A percentile compares a stretch with the other conserved stretches of the same genome.
Evolutionary conservation across 1,140 invertebrate species (phyloP).

Genomic region (Calosoma granatense): DNA sequence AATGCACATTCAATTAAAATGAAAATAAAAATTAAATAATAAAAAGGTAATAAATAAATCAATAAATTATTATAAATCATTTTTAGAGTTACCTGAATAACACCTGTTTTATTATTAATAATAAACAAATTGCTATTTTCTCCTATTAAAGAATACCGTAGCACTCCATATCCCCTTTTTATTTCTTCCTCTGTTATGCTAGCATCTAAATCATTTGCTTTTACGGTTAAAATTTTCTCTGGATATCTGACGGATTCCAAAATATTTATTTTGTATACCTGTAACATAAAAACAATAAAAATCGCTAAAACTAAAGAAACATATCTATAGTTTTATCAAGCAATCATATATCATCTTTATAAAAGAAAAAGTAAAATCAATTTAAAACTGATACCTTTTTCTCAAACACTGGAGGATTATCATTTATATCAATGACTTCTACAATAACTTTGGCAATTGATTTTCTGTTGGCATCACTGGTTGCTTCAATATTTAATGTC

Average conservation of each 20-base stretch:
- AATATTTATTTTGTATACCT: conserved; percentile 58
- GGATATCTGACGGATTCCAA: conserved; percentile 58
- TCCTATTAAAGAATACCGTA: conserved; percentile 57
- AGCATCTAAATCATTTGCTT: conserved; percentile 61
- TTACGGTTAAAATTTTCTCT: conserved; percentile 55
- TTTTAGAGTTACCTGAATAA: conserved; percentile 40
- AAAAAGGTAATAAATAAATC: conserved; percentile 9
- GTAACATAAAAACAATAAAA: conserved; percentile 18
- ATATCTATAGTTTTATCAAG: background rate
- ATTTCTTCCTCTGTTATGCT: conserved; percentile 32
- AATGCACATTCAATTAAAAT: conserved; percentile 16
- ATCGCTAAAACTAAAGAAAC: background rate
- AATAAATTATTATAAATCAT: conserved; percentile 9
- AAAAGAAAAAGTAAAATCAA: conserved; percentile 1
- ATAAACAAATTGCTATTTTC: conserved; percentile 61
- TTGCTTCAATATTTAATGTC: conserved; percentile 59
- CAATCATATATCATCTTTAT: background rate
- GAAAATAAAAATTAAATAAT: conserved; percentile 12
- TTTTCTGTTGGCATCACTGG: conserved; percentile 52
- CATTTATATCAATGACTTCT: conserved; percentile 64
- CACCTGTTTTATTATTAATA: conserved; percentile 55
- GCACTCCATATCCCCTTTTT: conserved; percentile 55
- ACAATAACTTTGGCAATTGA: conserved; percentile 59
- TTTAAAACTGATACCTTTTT: conserved; percentile 39
- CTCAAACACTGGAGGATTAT: conserved; percentile 66